Conservation (phyloP, 2,888 invertebrate genomes). For the Atherix ibis region DNA sequence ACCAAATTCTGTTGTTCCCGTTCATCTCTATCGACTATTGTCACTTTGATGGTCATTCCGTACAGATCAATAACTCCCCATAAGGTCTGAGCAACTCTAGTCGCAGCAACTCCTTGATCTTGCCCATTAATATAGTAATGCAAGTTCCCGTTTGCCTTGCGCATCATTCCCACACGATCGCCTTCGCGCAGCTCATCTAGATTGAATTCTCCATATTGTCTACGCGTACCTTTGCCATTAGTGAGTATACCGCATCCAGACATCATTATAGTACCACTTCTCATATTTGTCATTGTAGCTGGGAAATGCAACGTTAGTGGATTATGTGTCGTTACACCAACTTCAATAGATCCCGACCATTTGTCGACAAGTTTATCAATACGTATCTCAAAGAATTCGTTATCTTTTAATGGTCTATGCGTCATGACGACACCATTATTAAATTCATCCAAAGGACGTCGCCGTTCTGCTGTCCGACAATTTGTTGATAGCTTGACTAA, state of each 20-base stretch:
- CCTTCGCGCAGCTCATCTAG: constrained; percentile 85
- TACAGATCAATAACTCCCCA: constrained; percentile 95
- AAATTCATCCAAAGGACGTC: constrained; percentile 81
- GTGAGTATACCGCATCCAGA: constrained; percentile 93
- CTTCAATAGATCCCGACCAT: constrained; percentile 61
- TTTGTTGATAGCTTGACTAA: constrained; percentile 72
- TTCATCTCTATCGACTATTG: constrained; percentile 71
- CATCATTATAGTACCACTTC: constrained; percentile 87
- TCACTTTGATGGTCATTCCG: constrained; percentile 83
- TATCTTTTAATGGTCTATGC: constrained; percentile 68
- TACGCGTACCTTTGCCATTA: constrained; percentile 84
- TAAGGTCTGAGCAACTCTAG: constrained; percentile 59
- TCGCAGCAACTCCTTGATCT: constrained; percentile 82
- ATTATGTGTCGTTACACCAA: constrained; percentile 87
- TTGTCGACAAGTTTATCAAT: constrained; percentile 87
- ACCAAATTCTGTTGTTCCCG: constrained; percentile 60
- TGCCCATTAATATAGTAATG: constrained; percentile 88
- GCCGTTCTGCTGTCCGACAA: constrained; percentile 71
- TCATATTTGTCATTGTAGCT: constrained; percentile 95
- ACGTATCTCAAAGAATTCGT: constrained; percentile 87
- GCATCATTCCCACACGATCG: constrained; percentile 83
- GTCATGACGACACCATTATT: constrained; percentile 96
- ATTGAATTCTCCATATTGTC: constrained; percentile 87
- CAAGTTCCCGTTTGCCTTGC: constrained; percentile 65
- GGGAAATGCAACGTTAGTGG: constrained; percentile 81